Evolutionary conservation across 2,888 invertebrate species (phyloP), one percentile per base, ranked within the genome.

Genomic region (Linyphia triangularis): DNA sequence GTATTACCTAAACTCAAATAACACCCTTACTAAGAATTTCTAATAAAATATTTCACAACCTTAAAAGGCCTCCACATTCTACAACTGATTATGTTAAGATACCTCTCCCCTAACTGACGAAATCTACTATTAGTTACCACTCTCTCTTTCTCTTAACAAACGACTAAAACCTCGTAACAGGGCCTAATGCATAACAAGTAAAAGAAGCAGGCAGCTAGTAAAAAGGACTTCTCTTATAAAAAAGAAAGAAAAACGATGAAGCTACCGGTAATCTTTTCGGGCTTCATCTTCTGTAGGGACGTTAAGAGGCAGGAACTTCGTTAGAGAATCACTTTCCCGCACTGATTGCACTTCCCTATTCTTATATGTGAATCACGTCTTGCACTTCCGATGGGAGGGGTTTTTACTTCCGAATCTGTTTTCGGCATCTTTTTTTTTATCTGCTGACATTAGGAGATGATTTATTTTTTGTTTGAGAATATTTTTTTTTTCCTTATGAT

Each of bases 291-390:
- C 9, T 4, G 33, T 9, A 33, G 26, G 51, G 73, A 72, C 67
- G 67, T 40, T 63, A 63, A 77, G 61, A 63, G 61, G 57, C 57
- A 22, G 70, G 37, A 67, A 81, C 81, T 81, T 81, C 81, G 81
- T 81, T 81, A 81, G 69, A 59, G 69, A 70, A 59, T 70, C 81
- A 69, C 69, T 59, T 81, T 81, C 70, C 24, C 22, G 69, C 69
- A 16, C 33, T 81, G 81, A 81, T 81, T 81, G 81, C 81, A 59
- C 59, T 70, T 61, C 59, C 77, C 37, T 30, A 40, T 57, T 81
- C 70, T 69, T 37, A 37, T 69, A 81, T 67, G 69, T 69, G 37
- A 13, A 28, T 81, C 70, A 81, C 70, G 69, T 28, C 13, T 51
- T 1, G 13, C 30, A 67, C 67, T 79, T 79, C 78, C 78, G 67